These are phyloP conservation scores for Notothenia coriiceps DNA, from an alignment of 2,113 vertebrate genomes.

Conservation along the genomic window DNA sequence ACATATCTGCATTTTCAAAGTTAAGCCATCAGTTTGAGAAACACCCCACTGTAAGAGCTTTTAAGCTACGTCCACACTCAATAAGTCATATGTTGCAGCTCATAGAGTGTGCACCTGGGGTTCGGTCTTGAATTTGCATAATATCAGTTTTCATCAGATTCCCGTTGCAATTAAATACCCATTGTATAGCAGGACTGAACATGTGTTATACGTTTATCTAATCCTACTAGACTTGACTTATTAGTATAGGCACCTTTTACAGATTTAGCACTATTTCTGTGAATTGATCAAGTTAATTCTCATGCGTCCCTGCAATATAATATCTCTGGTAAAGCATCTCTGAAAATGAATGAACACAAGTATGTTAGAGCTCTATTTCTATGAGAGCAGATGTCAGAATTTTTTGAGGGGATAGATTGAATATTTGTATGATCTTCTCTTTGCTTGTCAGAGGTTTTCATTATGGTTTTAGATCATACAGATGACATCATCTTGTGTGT, in stretches of 20 bases:
- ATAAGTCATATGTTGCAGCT: not conserved
- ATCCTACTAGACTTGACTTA: too few relatives aligned
- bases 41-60: not conserved
- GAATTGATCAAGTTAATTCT: too few relatives aligned
- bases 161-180: not conserved
- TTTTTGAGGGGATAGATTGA: not conserved
- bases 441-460: not conserved
- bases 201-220: too few relatives aligned
- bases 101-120: not conserved
- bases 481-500: conserved; percentile 34
- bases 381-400: too few relatives aligned
- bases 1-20: not conserved
- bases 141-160: too few relatives aligned
- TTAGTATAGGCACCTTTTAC: not conserved
- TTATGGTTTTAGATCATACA: not conserved
- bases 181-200: not conserved
- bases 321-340: too few relatives aligned
- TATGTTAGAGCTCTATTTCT: too few relatives aligned
- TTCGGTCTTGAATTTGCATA: not conserved
- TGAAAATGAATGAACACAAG: too few relatives aligned
- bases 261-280: not conserved
- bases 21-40: not conserved
- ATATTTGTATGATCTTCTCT: not conserved
- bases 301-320: too few relatives aligned
- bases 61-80: not conserved